Conservation (phyloP, 2,797 vertebrate species). For the Danio tinwini region DNA sequence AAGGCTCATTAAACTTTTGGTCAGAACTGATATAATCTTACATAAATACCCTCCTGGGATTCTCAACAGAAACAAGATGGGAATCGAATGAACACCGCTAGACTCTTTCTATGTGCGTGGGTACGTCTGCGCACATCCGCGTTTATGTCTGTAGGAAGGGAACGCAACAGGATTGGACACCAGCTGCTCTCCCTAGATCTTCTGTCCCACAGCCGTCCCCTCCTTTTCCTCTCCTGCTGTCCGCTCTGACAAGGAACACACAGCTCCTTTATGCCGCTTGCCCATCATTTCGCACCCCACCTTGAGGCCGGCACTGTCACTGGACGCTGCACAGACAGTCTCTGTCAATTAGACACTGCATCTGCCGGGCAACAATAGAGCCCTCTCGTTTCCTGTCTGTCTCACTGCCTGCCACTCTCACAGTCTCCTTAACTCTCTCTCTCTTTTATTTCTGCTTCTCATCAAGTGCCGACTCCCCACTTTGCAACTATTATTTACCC, state of each 20-base stretch:
- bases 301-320: conserved; percentile 74
- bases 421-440: conserved; percentile 25
- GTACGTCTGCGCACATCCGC: conserved; percentile 41
- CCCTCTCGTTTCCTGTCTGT: conserved; percentile 52
- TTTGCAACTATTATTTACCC: conserved; percentile 44
- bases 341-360: conserved; percentile 77
- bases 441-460: conserved; percentile 30
- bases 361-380: conserved; percentile 71
- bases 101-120: conserved; percentile 49
- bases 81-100: conserved; percentile 61
- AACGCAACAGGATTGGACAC: conserved; percentile 75
- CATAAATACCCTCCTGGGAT: conserved; percentile 74
- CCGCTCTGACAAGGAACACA: conserved; percentile 75
- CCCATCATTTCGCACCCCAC: conserved; percentile 75
- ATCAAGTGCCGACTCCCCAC: conserved; percentile 32
- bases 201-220: conserved; percentile 58
- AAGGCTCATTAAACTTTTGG: conserved; percentile 76
- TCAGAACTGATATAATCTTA: conserved; percentile 76
- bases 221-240: conserved; percentile 64
- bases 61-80: conserved; percentile 60
- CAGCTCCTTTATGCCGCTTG: conserved; percentile 79
- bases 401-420: conserved; percentile 40
- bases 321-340: conserved; percentile 68
- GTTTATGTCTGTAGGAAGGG: conserved; percentile 56
- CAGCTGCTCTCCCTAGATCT: conserved; percentile 73